Percentiles rank a stretch among this genome's conserved stretches.
These are phyloP conservation scores for Chaetops frenatus DNA, from an alignment of 2,113 vertebrate genomes.

Conservation along the genomic window DNA sequence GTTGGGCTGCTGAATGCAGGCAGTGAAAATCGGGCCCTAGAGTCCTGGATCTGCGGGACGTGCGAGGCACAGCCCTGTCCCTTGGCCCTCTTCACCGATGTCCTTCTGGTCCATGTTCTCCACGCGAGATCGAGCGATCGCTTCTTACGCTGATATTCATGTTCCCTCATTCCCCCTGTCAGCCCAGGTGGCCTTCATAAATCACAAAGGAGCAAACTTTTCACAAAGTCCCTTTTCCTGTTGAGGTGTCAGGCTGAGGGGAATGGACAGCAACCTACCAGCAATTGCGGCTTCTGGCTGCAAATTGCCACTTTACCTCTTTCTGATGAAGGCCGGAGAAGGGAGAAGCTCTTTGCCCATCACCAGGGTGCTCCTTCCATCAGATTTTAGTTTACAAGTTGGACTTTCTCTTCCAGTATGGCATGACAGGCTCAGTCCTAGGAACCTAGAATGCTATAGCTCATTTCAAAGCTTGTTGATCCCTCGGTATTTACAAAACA, in stretches of 20 bases:
- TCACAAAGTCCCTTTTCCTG: neutral
- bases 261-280: neutral
- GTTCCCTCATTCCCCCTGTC: neutral
- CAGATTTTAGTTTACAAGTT: neutral
- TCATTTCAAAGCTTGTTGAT: neutral
- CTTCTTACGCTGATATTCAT: neutral
- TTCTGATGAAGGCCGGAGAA: neutral
- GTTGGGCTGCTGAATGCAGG: neutral
- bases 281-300: neutral
- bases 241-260: neutral
- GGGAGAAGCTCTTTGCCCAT: neutral
- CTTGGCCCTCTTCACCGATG: neutral
- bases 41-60: neutral
- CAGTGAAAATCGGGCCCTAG: accelerated
- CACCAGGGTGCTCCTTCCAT: neutral
- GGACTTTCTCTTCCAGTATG: neutral
- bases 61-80: neutral
- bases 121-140: accelerated
- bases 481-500: neutral
- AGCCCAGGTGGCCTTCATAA: neutral
- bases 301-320: neutral
- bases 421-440: neutral
- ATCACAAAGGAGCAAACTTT: neutral
- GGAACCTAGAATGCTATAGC: neutral
- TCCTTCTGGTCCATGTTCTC: neutral